These are phyloP conservation scores for Osmerus eperlanus DNA, from an alignment of 2,113 vertebrate species.

Conservation along the genomic window DNA sequence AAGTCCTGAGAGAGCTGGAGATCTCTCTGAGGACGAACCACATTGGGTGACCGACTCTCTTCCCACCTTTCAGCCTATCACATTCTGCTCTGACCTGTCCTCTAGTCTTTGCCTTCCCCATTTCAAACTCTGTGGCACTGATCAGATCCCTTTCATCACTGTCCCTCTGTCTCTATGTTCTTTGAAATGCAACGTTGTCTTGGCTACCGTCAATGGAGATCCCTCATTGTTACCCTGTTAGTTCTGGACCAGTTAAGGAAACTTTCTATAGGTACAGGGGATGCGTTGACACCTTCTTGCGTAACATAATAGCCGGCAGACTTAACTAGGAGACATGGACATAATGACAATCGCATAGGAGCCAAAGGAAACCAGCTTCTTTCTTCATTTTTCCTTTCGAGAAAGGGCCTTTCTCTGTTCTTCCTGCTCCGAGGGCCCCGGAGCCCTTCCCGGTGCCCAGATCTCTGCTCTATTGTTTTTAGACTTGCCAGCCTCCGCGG, in stretches of 20 bases:
- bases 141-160: not conserved
- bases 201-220: too few relatives aligned
- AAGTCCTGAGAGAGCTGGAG: slow-evolving; percentile 92
- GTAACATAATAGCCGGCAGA: not conserved
- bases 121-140: not conserved
- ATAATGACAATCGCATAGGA: slow-evolving; percentile 11
- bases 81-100: not conserved
- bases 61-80: not conserved
- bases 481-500: slow-evolving; percentile 56
- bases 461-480: slow-evolving; percentile 54
- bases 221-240: too few relatives aligned
- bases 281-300: too few relatives aligned
- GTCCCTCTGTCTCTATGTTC: not conserved
- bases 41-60: slow-evolving; percentile 81
- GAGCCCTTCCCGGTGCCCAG: slow-evolving; percentile 48
- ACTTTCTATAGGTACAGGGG: too few relatives aligned
- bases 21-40: slow-evolving; percentile 96
- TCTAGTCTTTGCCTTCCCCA: not conserved
- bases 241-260: too few relatives aligned
- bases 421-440: slow-evolving; percentile 47
- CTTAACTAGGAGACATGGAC: not conserved
- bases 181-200: too few relatives aligned
- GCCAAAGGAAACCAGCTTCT: slow-evolving; percentile 19
- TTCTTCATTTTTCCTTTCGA: slow-evolving; percentile 29
- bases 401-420: slow-evolving; percentile 31